Conservation (phyloP, 2,888 invertebrate genomes). For the Gasteruption jaculator region DNA sequence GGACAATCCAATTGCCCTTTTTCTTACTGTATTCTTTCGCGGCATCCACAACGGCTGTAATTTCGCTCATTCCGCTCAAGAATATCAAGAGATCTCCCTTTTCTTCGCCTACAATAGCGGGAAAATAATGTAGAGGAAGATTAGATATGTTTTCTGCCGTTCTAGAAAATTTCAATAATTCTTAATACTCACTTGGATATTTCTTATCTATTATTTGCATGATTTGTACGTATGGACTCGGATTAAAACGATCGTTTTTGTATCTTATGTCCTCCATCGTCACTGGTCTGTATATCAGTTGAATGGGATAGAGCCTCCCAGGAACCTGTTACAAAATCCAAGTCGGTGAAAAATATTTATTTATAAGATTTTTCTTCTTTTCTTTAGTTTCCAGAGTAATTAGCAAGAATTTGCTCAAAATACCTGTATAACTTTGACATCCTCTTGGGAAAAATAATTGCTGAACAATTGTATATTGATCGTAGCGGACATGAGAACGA, state of each 20-base stretch:
- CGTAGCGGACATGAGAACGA: slow-evolving; percentile 98
- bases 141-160: slow-evolving; percentile 8
- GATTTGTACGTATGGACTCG: slow-evolving; percentile 88
- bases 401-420: neutral
- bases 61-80: slow-evolving; percentile 91
- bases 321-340: slow-evolving; percentile 88
- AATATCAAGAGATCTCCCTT: slow-evolving; percentile 94
- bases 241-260: slow-evolving; percentile 76
- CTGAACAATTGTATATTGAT: slow-evolving; percentile 95
- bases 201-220: slow-evolving; percentile 89
- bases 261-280: slow-evolving; percentile 58
- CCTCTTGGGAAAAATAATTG: slow-evolving; percentile 77
- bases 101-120: slow-evolving; percentile 73
- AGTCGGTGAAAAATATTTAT: slow-evolving; percentile 1
- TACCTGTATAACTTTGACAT: slow-evolving; percentile 78
- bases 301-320: slow-evolving; percentile 90
- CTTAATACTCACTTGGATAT: slow-evolving; percentile 63
- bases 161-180: slow-evolving; percentile 5
- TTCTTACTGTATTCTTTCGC: slow-evolving; percentile 75
- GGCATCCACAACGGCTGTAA: slow-evolving; percentile 81
- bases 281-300: slow-evolving; percentile 79
- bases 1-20: slow-evolving; percentile 83
- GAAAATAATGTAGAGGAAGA: neutral
- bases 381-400: neutral
- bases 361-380: slow-evolving; percentile 7